Conservation (phyloP, 2,113 vertebrate species). For the Nipponia nippon region DNA sequence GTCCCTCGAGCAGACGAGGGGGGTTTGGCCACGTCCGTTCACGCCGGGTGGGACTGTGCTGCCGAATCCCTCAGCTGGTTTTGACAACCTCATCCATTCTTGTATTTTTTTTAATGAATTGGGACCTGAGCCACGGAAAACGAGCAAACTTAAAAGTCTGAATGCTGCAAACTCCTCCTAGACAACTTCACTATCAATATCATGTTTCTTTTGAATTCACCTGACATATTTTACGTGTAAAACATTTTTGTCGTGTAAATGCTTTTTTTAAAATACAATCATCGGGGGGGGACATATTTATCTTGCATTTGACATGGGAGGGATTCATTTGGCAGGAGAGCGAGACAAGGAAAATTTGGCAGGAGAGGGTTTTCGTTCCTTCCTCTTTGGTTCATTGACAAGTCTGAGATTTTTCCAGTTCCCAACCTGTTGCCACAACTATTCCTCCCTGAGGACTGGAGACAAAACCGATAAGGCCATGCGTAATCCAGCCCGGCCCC, state of each 20-base stretch:
- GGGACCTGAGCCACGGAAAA: constrained; percentile 46
- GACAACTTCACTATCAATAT: constrained; percentile 77
- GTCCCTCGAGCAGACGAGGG: not conserved
- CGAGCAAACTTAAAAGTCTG: not conserved
- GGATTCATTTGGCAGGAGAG: constrained; percentile 19
- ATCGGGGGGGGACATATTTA: not conserved
- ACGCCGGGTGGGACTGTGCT: not conserved
- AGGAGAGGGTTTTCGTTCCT: not conserved
- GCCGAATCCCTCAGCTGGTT: not conserved
- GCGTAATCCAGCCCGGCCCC: not conserved
- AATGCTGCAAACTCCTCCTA: constrained; percentile 64
- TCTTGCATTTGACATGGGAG: constrained; percentile 31
- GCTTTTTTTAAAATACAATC: not conserved
- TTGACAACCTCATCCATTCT: constrained; percentile 5
- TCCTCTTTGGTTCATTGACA: constrained; percentile 7
- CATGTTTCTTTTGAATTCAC: constrained; percentile 72
- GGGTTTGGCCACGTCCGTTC: not conserved
- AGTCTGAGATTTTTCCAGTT: not conserved
- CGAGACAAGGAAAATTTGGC: not conserved
- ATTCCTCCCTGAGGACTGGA: constrained; percentile 2
- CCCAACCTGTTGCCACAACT: not conserved
- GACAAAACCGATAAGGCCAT: not conserved
- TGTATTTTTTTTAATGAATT: constrained; percentile 54
- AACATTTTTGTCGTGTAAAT: constrained; percentile 41
- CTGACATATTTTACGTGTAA: constrained; percentile 45